Evolutionary conservation across 1,140 invertebrate species (phyloP), one percentile per base, ranked within the genome.

Genomic region (Pissodes strobi): DNA sequence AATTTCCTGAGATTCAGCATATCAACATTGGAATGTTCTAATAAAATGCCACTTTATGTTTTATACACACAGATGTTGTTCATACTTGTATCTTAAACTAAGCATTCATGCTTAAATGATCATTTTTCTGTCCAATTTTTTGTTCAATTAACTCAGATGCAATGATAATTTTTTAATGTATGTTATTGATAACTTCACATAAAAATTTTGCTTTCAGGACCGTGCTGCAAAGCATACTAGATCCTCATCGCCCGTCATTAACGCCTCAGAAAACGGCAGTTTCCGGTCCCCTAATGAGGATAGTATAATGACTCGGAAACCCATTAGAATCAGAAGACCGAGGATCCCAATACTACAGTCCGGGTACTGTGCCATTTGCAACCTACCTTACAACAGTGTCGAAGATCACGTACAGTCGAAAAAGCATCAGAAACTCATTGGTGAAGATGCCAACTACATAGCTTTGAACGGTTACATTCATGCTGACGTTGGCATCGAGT

Each of bases 301-400:
- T 53, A 66, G 18, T 66, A 83, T 79, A 79, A 69, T 72, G 70
- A 68, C 68, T 64, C 84, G 86, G 70, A 85, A 86, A 78, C 84
- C 84, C 75, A 85, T 83, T 74, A 82, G 85, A 46, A 82, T 83
- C 61, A 76, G 81, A 75, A 81, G 81, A 69, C 84, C 82, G 75
- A 77, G 73, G 74, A 80, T 76, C 67, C 82, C 82, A 62, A 75
- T 80, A 18, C 81, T 83, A 57, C 80, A 82, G 68, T 82, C 81
- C 46, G 88, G 89, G 48, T 90, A 88, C 70, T 91, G 89, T 79
- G 88, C 90, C 78, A 87, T 90, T 74, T 91, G 89, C 74, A 87
- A 86, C 69, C 75, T 83, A 37, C 87, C 88, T 61, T 91, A 90
- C 75, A 82, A 82, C 53, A 86, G 86, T 69, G 74, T 89, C 12